Base-by-base conservation (phyloP, 2,888 invertebrate genomes). In the Acanthosepion lycidas region DNA sequence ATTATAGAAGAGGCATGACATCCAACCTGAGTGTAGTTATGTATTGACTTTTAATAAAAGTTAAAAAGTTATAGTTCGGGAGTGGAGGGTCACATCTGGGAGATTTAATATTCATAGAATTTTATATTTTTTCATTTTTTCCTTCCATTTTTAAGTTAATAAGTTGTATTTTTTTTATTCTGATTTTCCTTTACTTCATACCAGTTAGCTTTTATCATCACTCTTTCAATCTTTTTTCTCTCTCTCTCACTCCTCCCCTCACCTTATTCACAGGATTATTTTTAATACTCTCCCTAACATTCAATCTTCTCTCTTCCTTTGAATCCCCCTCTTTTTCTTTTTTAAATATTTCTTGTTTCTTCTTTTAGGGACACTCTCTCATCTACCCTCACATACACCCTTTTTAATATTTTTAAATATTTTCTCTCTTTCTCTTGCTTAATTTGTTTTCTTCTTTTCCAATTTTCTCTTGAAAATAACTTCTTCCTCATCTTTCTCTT, bases 381-480 rank as follows among this genome's bases (percentile, higher is more conserved):
- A 42, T 42, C 42, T 42, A 42, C 42, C 42, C 42, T 42, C 42
- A 42, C 42, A 1, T 2, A 1, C 42, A 1, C 42, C 2, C 51
- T 0, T 51, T 51, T 51, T 51, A 15, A 12, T 8, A 51, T 51
- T 15, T 15, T 15, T 3, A 15, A 51, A 51, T 51, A 28, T 94
- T 20, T 42, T 23, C 18, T 59, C 42, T 28, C 9, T 92, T 6
- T 48, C 92, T 26, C 23, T 92, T 12, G 8, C 48, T 49, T 18
- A 20, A 20, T 91, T 12, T 91, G 6, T 91, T 20, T 33, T 23
- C 20, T 8, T 5, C 8, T 26, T 64, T 64, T 20, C 64, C 8
- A 96, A 96, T 96, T 96, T 96, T 96, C 95, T 94, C 94, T 33
- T 33, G 33, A 33, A 33, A 1, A 33, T 33, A 33, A 33, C 33